Evolutionary conservation across 2,888 invertebrate species (phyloP).

Genomic region (Matsumyia berberina): DNA sequence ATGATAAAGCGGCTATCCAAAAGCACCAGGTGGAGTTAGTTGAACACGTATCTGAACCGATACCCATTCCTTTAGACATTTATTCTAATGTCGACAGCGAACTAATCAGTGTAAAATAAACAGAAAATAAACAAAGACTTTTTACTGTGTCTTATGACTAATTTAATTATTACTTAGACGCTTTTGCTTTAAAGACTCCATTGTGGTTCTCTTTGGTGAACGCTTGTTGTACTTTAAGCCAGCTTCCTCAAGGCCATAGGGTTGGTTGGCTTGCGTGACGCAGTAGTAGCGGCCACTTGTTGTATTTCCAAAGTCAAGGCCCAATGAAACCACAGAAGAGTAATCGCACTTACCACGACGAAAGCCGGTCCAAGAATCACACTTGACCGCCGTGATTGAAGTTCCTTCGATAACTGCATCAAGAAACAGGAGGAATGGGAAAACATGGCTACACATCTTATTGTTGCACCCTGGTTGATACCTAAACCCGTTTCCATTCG

Average conservation of each 20-base stretch:
- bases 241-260: slow-evolving; percentile 14
- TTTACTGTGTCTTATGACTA: not conserved
- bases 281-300: slow-evolving; percentile 42
- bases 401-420: slow-evolving; percentile 77
- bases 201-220: not conserved
- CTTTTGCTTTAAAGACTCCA: not conserved
- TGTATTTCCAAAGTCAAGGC: slow-evolving; percentile 38
- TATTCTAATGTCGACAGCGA: not conserved
- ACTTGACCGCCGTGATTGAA: slow-evolving; percentile 33
- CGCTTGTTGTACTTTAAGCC: slow-evolving; percentile 17
- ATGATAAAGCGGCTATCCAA: not conserved
- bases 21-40: slow-evolving; percentile 4
- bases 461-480: slow-evolving; percentile 81
- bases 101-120: slow-evolving; percentile 34
- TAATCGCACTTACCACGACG: slow-evolving; percentile 51
- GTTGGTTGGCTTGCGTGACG: slow-evolving; percentile 21
- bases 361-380: slow-evolving; percentile 44
- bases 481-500: slow-evolving; percentile 81
- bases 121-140: not conserved
- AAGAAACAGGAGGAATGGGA: slow-evolving; percentile 82
- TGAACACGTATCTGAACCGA: slow-evolving; percentile 7
- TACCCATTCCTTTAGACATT: slow-evolving; percentile 12
- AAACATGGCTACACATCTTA: slow-evolving; percentile 81
- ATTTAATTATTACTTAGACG: not conserved
- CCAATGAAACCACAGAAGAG: slow-evolving; percentile 35